Evolutionary conservation across 2,113 vertebrate genomes (phyloP), one percentile per base, ranked within the genome.

Genomic region (Microcebus griseorufus): DNA sequence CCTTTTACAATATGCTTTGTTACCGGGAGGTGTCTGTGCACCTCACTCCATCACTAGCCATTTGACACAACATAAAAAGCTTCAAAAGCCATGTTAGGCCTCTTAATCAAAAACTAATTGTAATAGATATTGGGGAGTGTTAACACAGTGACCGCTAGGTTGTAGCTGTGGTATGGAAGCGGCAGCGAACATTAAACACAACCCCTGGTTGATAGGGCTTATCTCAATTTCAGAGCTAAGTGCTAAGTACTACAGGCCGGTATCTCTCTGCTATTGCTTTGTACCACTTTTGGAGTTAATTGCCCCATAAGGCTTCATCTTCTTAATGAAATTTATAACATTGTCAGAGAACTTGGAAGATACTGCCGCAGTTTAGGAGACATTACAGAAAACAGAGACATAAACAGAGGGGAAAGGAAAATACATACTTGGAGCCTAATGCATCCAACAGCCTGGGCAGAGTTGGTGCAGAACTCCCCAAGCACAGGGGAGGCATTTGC

Each of bases 61-160:
- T 99, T 99, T 99, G 99, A 99, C 99, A 99, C 99, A 99, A 99
- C 99, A 99, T 99, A 99, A 99, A 99, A 99, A 99, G 99, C 99
- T 99, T 99, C 99, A 99, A 99, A 99, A 99, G 99, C 99, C 99
- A 98, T 96, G 98, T 99, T 98, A 99, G 99, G 98, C 99, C 99
- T 99, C 99, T 99, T 99, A 99, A 99, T 99, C 99, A 99, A 99
- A 99, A 99, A 99, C 99, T 99, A 99, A 99, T 99, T 99, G 99
- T 99, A 99, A 99, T 99, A 99, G 99, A 99, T 99, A 99, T 99
- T 99, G 99, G 99, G 99, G 99, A 99, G 99, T 99, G 99, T 99
- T 99, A 99, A 99, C 99, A 99, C 99, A 95, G 99, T 99, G 99
- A 99, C 99, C 99, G 98, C 98, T 99, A 98, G 98, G 98, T 99